Evolutionary conservation across 2,113 vertebrate species (phyloP).

Genomic region (Pelmatolapia mariae): DNA sequence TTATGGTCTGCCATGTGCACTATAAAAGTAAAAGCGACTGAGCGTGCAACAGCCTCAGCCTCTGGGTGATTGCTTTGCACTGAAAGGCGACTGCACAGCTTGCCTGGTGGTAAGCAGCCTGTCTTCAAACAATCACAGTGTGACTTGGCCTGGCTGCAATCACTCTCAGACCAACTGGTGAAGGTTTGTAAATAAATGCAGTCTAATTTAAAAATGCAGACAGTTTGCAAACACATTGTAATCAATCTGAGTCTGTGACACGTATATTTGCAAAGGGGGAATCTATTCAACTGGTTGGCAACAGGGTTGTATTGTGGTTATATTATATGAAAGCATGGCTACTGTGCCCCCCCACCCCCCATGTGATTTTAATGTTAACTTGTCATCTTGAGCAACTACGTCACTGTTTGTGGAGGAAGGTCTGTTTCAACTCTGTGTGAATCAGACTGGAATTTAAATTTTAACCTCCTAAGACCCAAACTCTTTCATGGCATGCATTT

Average conservation of each 20-base stretch:
- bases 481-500: background rate
- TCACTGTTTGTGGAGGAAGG: background rate
- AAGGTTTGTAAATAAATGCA: background rate
- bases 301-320: background rate
- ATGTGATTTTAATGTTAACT: background rate
- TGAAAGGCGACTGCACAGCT: background rate
- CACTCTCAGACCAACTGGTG: background rate
- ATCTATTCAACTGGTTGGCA: background rate
- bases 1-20: background rate
- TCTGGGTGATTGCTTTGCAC: background rate
- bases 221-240: background rate
- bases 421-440: background rate
- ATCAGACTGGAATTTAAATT: background rate
- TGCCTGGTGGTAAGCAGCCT: background rate
- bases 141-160: background rate
- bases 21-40: background rate
- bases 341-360: background rate
- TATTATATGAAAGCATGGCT: background rate
- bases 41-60: background rate
- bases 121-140: background rate
- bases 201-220: background rate
- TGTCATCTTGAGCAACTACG: background rate
- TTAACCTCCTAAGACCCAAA: background rate
- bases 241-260: background rate
- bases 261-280: background rate